These are phyloP conservation scores for Napeogenes inachia DNA, from an alignment of 2,888 invertebrate species.

Conservation along the genomic window DNA sequence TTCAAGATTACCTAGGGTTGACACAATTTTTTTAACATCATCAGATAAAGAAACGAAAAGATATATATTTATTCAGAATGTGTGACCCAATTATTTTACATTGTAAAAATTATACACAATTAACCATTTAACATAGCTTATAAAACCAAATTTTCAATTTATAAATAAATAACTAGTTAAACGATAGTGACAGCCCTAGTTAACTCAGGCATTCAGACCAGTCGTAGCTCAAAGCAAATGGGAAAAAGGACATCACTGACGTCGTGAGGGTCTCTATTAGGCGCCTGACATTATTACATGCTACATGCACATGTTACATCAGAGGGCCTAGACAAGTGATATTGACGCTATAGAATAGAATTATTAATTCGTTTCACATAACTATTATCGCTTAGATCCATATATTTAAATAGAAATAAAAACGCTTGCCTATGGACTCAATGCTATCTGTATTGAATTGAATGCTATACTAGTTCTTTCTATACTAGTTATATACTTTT, in stretches of 20 bases:
- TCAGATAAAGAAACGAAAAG: background rate
- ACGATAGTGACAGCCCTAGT: constrained; percentile 22
- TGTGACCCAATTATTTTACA: background rate
- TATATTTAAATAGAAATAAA: too few species aligned
- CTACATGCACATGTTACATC: background rate
- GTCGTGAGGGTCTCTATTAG: constrained; percentile 22
- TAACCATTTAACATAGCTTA: background rate
- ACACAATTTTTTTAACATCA: background rate
- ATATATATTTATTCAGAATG: background rate
- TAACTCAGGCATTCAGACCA: constrained; percentile 27
- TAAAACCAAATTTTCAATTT: too few species aligned
- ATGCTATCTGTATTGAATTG: too few species aligned
- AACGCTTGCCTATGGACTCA: too few species aligned
- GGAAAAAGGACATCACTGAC: constrained; percentile 32
- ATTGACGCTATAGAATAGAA: too few species aligned
- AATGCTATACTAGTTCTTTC: too few species aligned
- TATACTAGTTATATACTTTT: too few species aligned
- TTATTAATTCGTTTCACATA: too few species aligned
- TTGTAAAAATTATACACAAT: background rate
- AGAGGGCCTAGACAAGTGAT: too few species aligned
- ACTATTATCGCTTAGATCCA: too few species aligned
- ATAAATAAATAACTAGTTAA: too few species aligned
- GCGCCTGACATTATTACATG: constrained; percentile 17
- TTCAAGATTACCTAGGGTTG: constrained; percentile 4
- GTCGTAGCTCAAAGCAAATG: constrained; percentile 30